Evolutionary conservation across 2,797 vertebrate genomes (phyloP), one percentile per base, ranked within the genome.

Genomic region (Notolepis coatsorum): DNA sequence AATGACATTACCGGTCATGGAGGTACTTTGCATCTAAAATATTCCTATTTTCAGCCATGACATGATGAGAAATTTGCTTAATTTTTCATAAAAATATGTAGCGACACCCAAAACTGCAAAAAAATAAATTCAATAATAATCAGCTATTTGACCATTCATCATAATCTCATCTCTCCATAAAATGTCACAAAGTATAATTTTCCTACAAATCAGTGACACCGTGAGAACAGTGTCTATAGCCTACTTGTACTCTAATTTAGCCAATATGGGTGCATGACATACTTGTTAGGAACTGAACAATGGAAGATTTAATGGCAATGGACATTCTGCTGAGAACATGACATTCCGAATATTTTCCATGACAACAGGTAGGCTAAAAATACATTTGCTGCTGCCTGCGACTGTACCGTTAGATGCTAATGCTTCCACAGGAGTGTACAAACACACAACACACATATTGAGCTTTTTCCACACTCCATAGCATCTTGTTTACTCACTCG

Each of bases 351-450:
- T n/a, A n/a, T 47, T 68, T 82, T 72, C 69, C 70, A 61, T 61
- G 69, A 73, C 71, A 73, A 80, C 71, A 70, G 45, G 41, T 73
- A 65, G 24, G 62, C 72, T 77, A 77, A 79, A 81, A 86, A 85
- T 85, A 82, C 33, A 38, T 15, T 15, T 48, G 24, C 25, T 41
- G 47, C 25, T 20, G 12, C 57, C n/a, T 38, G 43, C 49, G 38
- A 27, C 50, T 43, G 47, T 60, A n/a, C n/a, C n/a, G n/a, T n/a
- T n/a, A 7, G 1, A 50, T 15, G 24, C 35, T 50, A 41, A 17
- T 37, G n/a, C 38, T 31, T 25, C 5, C 45, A 30, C 55, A 15
- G n/a, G n/a, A n/a, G n/a, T n/a, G n/a, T n/a, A 27, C 31, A 8
- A 2, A 39, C n/a, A 33, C 25, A 39, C 21, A 54, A n/a, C 23